Percentiles rank a stretch among this genome's conserved stretches.
Evolutionary conservation across 64 coral and sea anemone genomes (phyloP).

Genomic region (Cladopsammia gracilis): DNA sequence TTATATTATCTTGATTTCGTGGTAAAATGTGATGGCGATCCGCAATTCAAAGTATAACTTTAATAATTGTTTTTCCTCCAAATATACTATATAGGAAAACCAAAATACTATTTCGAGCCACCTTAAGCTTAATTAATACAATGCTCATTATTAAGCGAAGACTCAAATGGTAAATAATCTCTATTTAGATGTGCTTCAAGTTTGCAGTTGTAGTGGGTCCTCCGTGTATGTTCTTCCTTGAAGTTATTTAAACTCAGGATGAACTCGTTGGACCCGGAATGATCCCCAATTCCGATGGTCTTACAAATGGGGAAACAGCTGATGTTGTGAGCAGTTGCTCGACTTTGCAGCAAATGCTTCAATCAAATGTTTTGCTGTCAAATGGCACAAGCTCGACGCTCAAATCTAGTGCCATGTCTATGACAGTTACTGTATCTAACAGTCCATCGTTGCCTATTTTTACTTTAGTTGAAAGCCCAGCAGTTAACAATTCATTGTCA

Average conservation of each 20-base stretch:
- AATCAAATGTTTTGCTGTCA: constrained; percentile 92
- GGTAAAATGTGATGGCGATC: too few species aligned
- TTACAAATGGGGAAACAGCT: constrained; percentile 94
- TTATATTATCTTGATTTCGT: too few species aligned
- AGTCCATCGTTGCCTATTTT: constrained; percentile 89
- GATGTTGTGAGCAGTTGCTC: constrained; percentile 76
- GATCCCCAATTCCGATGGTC: constrained; percentile 63
- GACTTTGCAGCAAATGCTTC: constrained; percentile 96
- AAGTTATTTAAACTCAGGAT: constrained; percentile 88
- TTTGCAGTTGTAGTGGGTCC: constrained; percentile 31
- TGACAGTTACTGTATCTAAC: constrained; percentile 78
- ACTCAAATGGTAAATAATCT: too few species aligned
- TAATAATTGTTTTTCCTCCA: too few species aligned
- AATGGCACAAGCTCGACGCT: constrained; percentile 85
- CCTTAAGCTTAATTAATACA: too few species aligned
- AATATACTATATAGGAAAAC: too few species aligned
- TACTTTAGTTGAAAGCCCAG: constrained; percentile 83
- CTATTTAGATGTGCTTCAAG: not conserved
- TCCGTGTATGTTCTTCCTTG: constrained; percentile 19
- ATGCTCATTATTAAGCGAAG: too few species aligned
- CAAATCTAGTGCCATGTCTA: constrained; percentile 71
- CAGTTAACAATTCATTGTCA: constrained; percentile 74
- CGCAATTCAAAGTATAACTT: too few species aligned
- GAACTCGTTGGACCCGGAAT: constrained; percentile 90
- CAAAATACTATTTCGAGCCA: too few species aligned